Percentiles rank a stretch among this genome's conserved stretches.
phyloP scores from a whole-genome alignment of 2,797 vertebrate genomes.

The Manis pentadactyla region DNA sequence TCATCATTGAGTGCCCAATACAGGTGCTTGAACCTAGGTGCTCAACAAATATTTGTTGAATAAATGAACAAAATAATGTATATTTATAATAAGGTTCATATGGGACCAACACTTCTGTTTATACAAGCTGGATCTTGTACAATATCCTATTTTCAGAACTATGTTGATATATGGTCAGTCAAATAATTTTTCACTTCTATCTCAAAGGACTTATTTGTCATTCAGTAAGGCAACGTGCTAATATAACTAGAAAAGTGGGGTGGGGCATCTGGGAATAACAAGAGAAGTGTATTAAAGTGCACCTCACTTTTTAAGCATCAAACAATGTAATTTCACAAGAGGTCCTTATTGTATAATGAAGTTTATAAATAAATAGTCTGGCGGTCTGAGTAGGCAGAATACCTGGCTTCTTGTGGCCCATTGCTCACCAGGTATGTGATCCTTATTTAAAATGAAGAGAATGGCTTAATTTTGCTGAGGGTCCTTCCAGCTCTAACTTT shows the following conservation, averaged over 20 bases:
- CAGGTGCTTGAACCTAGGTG: background rate
- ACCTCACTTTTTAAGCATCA: background rate
- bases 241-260: background rate
- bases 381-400: background rate
- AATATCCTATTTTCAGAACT: background rate
- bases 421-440: background rate
- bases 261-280: background rate
- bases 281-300: background rate
- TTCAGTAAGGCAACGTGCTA: constrained; percentile 8
- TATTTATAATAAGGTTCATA: constrained; percentile 2
- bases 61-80: constrained; percentile 16
- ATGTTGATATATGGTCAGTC: background rate
- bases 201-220: constrained; percentile 27
- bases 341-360: background rate
- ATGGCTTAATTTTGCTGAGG: background rate
- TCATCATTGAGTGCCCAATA: background rate
- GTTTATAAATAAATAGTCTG: background rate
- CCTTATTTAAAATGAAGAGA: background rate
- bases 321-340: background rate
- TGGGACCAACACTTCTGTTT: background rate
- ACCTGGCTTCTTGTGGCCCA: background rate
- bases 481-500: background rate
- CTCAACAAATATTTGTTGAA: constrained; percentile 3
- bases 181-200: background rate
- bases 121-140: background rate